Evolutionary conservation across 2,113 vertebrate species (phyloP).

Genomic region (Pelecanus crispus): DNA sequence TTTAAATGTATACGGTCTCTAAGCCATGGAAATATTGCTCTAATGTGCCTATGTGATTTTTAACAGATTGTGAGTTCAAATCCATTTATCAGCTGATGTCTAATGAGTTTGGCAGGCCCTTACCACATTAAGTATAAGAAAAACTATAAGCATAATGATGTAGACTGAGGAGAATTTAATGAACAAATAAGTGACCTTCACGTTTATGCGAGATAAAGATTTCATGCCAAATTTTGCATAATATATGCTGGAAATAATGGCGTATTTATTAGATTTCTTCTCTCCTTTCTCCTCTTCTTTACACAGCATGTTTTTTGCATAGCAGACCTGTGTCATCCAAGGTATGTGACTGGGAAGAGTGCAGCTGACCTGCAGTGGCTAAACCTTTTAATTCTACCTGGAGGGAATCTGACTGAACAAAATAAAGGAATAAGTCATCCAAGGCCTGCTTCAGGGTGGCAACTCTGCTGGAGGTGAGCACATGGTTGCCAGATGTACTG

Average conservation of each 20-base stretch:
- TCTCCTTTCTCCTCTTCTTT: neutral
- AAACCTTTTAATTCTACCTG: neutral
- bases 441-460: neutral
- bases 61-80: slow-evolving; percentile 70
- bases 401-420: neutral
- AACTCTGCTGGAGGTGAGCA: neutral
- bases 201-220: slow-evolving; percentile 56
- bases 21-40: slow-evolving; percentile 60
- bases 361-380: neutral
- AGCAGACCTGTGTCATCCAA: neutral
- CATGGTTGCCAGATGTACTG: neutral
- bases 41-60: slow-evolving; percentile 57
- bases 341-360: neutral
- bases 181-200: slow-evolving; percentile 60
- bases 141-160: slow-evolving; percentile 47
- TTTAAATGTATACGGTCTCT: slow-evolving; percentile 57
- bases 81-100: slow-evolving; percentile 67
- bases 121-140: slow-evolving; percentile 48
- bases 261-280: slow-evolving; percentile 35
- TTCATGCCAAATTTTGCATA: slow-evolving; percentile 61
- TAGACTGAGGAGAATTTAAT: slow-evolving; percentile 66
- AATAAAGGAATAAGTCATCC: neutral
- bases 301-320: neutral
- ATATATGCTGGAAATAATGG: neutral
- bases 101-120: slow-evolving; percentile 64